Conservation (phyloP, 2,888 invertebrate species). For the Agonopterix alstromeriana region DNA sequence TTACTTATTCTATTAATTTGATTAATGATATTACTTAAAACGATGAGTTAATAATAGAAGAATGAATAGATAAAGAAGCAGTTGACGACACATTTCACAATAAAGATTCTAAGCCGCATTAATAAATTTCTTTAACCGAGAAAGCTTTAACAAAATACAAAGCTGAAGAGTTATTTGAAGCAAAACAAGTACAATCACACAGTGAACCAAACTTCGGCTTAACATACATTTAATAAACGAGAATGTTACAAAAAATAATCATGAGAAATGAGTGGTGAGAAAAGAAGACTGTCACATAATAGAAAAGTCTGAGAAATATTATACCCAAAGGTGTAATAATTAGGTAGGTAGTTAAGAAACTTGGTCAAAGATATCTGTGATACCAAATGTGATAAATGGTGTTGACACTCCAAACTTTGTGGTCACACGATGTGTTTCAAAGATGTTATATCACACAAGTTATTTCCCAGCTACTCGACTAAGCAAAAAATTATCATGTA, state of each 20-base stretch:
- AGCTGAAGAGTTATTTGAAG: constrained; percentile 22
- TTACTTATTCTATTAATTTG: too few species aligned
- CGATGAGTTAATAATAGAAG: too few species aligned
- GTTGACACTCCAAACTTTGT: constrained; percentile 37
- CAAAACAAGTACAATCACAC: constrained; percentile 5
- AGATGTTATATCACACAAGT: not conserved
- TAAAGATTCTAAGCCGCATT: too few species aligned
- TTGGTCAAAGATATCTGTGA: constrained; percentile 18
- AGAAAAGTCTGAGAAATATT: constrained; percentile 12
- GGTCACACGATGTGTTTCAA: constrained; percentile 30
- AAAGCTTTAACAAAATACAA: constrained; percentile 23
- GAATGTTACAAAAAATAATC: constrained; percentile 25
- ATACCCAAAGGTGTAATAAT: constrained; percentile 72
- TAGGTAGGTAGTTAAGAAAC: constrained; percentile 13
- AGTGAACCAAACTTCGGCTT: constrained; percentile 9
- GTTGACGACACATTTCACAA: too few species aligned
- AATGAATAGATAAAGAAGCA: too few species aligned
- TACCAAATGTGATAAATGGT: constrained; percentile 11
- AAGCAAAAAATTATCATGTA: too few species aligned
- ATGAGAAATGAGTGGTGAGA: constrained; percentile 51
- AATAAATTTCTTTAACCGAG: constrained; percentile 1
- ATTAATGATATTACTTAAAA: too few species aligned
- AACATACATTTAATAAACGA: constrained; percentile 9
- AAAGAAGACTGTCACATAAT: constrained; percentile 13
- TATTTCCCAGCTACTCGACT: too few species aligned